Base-by-base conservation (phyloP, 2,113 vertebrate species). In the Oenanthe melanoleuca region DNA sequence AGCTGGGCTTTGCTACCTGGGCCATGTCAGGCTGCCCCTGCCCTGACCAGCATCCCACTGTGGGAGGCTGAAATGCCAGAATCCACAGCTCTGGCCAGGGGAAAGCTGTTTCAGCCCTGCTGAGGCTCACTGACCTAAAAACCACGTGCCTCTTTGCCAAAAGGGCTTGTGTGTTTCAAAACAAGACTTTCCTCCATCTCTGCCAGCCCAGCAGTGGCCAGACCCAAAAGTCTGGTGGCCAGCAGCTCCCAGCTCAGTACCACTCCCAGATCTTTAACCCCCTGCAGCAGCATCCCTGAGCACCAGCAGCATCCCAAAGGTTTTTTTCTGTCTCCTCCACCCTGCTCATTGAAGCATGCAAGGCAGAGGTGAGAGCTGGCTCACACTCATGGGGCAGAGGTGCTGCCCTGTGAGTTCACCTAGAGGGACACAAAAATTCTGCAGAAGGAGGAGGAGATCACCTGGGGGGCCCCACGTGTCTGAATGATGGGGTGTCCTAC, bases 111-210 rank as follows among this genome's bases (percentile, higher is more conserved):
- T 19, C 37, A 83, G 44, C 59, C 55, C 40, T 60, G 8, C 26
- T 0, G 5, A 38, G 40, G 21, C 24, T 84, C 59, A 4, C 55
- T 65, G 42, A 60, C 40, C 44, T 24, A 75, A 34, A 72, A 38
- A 38, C 6, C 29, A 25, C 1, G 0, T 21, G 3, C 2, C 11
- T 8, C 50, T 49, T 26, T 31, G 38, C 37, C 55, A 22, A 34
- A 50, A 72, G 23, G 20, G 16, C 22, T 29, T 15, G 19, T 23
- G 22, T 8, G 5, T 56, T 81, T 50, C 33, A 2, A 47, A 85
- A 45, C 15, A 34, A 49, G 29, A 31, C 49, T 53, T 33, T 66
- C 69, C 7, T 38, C 34, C 10, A 18, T 7, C 49, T 40, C 80
- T 37, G n/a, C 66, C 22, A 31, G 24, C 14, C 55, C 64, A 47